phyloP scores from a whole-genome alignment of 2,888 invertebrate genomes.

The Noctua comes region DNA sequence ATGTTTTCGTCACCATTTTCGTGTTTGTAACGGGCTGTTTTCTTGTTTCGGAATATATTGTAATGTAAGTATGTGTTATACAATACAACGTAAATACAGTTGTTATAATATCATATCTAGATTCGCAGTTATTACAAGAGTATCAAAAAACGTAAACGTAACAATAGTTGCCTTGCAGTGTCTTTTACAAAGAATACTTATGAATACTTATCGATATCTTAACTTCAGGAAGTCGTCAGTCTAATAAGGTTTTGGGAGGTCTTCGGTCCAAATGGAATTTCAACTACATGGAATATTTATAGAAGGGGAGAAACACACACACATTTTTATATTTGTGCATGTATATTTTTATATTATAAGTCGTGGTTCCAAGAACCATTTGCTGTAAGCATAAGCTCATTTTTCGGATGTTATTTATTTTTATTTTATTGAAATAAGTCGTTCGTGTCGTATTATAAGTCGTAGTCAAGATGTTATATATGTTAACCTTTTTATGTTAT shows the following conservation, averaged over 20 bases:
- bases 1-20: background rate
- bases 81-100: background rate
- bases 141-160: conserved; percentile 29
- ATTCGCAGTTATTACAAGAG: conserved; percentile 28
- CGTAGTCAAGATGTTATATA: conserved; percentile 5
- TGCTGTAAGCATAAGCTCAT: conserved; percentile 32
- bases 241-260: conserved; percentile 50
- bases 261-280: conserved; percentile 41
- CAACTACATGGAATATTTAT: conserved; percentile 14
- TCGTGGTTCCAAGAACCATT: background rate
- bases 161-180: conserved; percentile 30
- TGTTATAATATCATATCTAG: conserved; percentile 30
- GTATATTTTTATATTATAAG: conserved; percentile 3
- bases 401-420: background rate
- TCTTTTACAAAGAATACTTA: conserved; percentile 56
- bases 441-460: background rate
- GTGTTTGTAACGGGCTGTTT: background rate
- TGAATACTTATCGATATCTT: conserved; percentile 44
- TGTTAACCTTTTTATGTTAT: background rate
- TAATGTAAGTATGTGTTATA: conserved; percentile 14
- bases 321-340: conserved; percentile 42
- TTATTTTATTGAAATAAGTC: conserved; percentile 11
- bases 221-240: conserved; percentile 50
- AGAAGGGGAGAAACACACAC: background rate
- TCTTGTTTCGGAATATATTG: conserved; percentile 1